Conservation (phyloP, 2,113 vertebrate genomes). For the Hemichromis elongatus region DNA sequence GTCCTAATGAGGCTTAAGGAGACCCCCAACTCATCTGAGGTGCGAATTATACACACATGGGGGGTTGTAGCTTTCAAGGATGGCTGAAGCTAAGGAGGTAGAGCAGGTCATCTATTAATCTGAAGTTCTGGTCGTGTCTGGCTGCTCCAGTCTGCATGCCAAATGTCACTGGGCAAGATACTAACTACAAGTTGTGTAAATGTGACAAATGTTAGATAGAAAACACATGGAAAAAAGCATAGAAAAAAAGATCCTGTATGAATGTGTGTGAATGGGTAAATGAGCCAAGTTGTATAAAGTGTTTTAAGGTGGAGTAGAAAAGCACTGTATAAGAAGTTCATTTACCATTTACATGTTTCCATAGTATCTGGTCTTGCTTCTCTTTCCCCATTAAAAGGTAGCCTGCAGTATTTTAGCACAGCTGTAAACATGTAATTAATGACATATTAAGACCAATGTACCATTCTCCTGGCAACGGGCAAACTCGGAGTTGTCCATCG, state of each 20-base stretch:
- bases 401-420: neutral
- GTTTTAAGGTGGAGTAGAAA: neutral
- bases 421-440: neutral
- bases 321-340: neutral
- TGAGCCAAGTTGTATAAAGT: neutral
- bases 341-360: neutral
- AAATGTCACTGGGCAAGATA: neutral
- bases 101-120: neutral
- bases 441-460: neutral
- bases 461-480: neutral
- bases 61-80: neutral
- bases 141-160: neutral
- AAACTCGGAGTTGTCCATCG: neutral
- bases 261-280: neutral
- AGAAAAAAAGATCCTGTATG: neutral
- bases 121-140: neutral
- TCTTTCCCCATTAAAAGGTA: neutral
- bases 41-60: constrained; percentile 34
- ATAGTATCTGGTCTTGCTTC: neutral
- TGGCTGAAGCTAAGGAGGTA: neutral
- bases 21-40: constrained; percentile 79
- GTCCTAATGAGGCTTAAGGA: constrained; percentile 82
- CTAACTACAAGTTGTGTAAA: neutral
- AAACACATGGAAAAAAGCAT: neutral
- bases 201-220: neutral